Base-by-base conservation (phyloP, 2,888 invertebrate species). In the Molorchus minor region DNA sequence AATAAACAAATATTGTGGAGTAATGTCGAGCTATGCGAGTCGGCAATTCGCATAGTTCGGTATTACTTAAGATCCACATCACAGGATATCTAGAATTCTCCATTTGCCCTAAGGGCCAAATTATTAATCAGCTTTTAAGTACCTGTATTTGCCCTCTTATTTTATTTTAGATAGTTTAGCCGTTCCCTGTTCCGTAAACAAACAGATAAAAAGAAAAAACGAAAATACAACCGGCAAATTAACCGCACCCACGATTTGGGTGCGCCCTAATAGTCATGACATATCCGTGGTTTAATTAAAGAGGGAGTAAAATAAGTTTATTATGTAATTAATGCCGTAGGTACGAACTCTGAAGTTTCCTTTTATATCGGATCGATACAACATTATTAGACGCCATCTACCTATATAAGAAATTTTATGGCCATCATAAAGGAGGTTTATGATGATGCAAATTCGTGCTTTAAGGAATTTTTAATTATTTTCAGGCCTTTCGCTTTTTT, bases 201-300 rank as follows among this genome's bases (percentile, higher is more conserved):
- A 56, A 45, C 36, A 46, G 45, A 13, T 38, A 46, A 38, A 44
- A 30, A 25, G 40, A 10, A 45, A 45, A 13, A 20, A 36, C 61
- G 56, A 59, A 56, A 62, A 57, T 52, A 57, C 52, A 56, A 57
- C 44, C 54, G 44, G 41, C 46, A 62, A 61, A 64, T 67, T 61
- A 65, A 61, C 57, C 65, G 36, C 67, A 63, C 65, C 64, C 56
- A 63, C 53, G n/a, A 49, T 64, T 57, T 58, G 62, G 65, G 65
- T 21, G 68, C 52, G 68, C 49, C 65, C n/a, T n/a, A n/a, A n/a
- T n/a, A n/a, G n/a, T n/a, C n/a, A 44, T 64, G 68, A 65, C 65
- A 68, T 65, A 65, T 65, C 64, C 55, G 41, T 12, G 58, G 43
- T 65, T 68, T 68, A 68, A 68, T 68, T 68, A 68, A 65, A 68